Evolutionary conservation across 2,113 vertebrate genomes (phyloP), one percentile per base, ranked within the genome.

Genomic region (Mola mola): DNA sequence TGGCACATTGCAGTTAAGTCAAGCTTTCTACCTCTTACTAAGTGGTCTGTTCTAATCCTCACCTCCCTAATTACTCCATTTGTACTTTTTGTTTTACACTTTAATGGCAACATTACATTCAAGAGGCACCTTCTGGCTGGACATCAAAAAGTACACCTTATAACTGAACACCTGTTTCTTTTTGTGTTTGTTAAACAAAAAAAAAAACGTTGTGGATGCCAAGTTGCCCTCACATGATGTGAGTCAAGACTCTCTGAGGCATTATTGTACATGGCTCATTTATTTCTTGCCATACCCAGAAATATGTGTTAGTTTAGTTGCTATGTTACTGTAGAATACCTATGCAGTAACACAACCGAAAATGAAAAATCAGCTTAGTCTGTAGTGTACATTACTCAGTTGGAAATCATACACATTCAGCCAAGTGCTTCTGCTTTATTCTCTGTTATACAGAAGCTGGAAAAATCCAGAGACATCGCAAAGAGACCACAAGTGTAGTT

Each of bases 21-120:
- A 51, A 68, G 50, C 51, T 53, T 86, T 75, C 65, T 26, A 43
- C n/a, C 8, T 17, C 59, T 78, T 77, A 47, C 65, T 24, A 62
- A 46, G 34, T 52, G 74, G 63, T 74, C 34, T 22, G 46, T 60
- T 75, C 37, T 56, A 78, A 73, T 72, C 33, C 31, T 58, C 34
- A 60, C 9, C 22, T 15, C 12, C 38, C 57, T 70, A 33, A 67
- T 56, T 81, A 64, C 63, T 74, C 41, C 46, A 34, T 78, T 64
- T 76, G 58, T 63, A 29, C 48, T 60, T 77, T 65, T 66, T 21
- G 66, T 20, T 60, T 59, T 51, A 19, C 47, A 59, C 53, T 61
- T 17, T 41, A 50, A 20, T 25, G 51, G 57, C 24, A 44, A 22
- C 3, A 1, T 62, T 46, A 17, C 29, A 49, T 33, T 44, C 13